Base-by-base conservation (phyloP, 2,888 invertebrate genomes). In the Cheilosia pagana region DNA sequence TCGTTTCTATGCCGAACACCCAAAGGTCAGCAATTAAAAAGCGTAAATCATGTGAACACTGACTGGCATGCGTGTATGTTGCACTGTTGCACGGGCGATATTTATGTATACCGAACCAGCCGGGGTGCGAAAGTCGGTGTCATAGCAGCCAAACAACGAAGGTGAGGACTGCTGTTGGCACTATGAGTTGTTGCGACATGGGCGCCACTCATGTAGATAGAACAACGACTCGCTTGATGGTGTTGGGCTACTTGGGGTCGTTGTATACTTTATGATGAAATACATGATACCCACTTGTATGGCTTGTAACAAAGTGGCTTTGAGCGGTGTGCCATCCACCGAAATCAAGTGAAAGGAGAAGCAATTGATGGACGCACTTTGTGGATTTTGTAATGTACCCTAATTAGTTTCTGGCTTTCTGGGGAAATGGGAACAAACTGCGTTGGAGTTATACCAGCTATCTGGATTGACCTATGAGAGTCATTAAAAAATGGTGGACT, bases 11-110 rank as follows among this genome's bases (percentile, higher is more conserved):
- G 39, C 19, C 59, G 50, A 50, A 82, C 55, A 53, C 55, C 48
- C 60, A 82, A 77, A 82, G 81, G 81, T 82, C 77, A 77, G 71
- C 71, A 62, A 76, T 77, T 67, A 77, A 68, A 77, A 57, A 77
- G 82, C 78, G 83, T 83, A 63, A 83, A 78, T 78, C 83, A 78
- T 68, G 52, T 57, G 65, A 78, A 78, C 28, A 28, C 28, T 28
- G 28, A 2, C 39, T 21, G 35, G 35, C 5, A 10, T 59, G 35
- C 41, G 50, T 52, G 65, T 12, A 12, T 28, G 28, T 65, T 65
- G 59, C 52, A 23, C 12, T 65, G 23, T 70, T 45, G 14, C 14
- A 21, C 3, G 12, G 35, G n/a, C 52, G 72, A 53, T 12, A 35
- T 3, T 5, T 35, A 35, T 35, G 28, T 28, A 8, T 8, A 19